Evolutionary conservation across 2,113 vertebrate genomes (phyloP).

Genomic region (Trogon surrucura): DNA sequence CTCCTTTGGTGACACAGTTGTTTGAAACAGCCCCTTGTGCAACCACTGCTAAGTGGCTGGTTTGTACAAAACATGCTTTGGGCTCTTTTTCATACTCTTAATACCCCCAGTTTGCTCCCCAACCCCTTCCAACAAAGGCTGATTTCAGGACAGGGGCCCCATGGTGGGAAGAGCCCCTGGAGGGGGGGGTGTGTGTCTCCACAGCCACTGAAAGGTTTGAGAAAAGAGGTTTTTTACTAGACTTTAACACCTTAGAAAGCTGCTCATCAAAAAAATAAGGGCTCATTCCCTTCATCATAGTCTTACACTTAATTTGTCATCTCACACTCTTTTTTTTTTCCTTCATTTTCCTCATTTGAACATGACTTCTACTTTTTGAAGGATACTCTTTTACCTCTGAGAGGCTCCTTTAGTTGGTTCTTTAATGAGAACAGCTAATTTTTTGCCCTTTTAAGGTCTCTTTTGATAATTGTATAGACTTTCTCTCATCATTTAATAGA

Average conservation of each 20-base stretch:
- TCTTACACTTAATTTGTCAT: neutral
- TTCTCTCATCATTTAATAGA: conserved; percentile 39
- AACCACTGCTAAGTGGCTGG: neutral
- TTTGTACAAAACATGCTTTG: rapidly evolving
- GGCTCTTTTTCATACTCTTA: neutral
- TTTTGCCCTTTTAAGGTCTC: conserved; percentile 36
- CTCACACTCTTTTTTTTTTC: neutral
- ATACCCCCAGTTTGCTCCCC: neutral
- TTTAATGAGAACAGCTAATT: conserved; percentile 48
- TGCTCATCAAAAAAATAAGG: neutral
- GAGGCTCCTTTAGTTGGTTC: neutral
- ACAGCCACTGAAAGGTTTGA: neutral
- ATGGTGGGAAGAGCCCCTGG: neutral
- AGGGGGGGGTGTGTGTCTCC: neutral
- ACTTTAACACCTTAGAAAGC: neutral
- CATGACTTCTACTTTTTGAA: neutral
- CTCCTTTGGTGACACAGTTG: neutral
- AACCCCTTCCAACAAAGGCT: rapidly evolving
- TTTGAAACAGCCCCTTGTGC: neutral
- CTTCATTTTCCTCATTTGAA: neutral
- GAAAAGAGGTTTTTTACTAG: neutral
- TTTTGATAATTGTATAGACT: conserved; percentile 48
- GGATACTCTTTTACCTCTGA: conserved; percentile 12
- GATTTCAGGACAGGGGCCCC: neutral
- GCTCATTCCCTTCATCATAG: neutral